These are phyloP conservation scores for Catharus fuscescens DNA, from an alignment of 2,113 vertebrate species.

Conservation along the genomic window DNA sequence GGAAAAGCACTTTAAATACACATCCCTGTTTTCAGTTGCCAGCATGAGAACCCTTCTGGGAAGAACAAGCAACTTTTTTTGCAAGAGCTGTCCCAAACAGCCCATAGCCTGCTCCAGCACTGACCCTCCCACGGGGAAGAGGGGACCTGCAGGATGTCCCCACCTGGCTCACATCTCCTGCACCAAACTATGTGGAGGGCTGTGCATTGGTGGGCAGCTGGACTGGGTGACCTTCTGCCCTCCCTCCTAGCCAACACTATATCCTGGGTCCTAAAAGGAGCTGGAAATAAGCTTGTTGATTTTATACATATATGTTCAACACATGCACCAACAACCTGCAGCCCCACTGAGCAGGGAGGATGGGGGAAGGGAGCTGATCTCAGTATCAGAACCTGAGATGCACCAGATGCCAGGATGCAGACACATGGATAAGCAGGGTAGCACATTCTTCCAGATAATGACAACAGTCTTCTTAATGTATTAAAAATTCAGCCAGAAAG, in stretches of 20 bases:
- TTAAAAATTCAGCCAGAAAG: background rate
- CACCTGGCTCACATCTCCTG: background rate
- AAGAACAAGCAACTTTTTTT: background rate
- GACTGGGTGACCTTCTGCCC: background rate
- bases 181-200: rapidly evolving
- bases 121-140: rapidly evolving
- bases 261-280: background rate
- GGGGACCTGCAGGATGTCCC: background rate
- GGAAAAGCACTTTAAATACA: rapidly evolving
- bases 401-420: background rate
- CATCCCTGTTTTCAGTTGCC: background rate
- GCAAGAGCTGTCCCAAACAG: background rate
- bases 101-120: background rate
- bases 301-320: background rate
- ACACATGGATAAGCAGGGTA: background rate
- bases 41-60: background rate
- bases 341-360: background rate
- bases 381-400: background rate
- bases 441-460: background rate
- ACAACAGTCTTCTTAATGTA: background rate
- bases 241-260: background rate
- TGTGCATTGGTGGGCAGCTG: background rate
- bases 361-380: background rate
- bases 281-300: background rate
- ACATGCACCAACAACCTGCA: background rate